These are phyloP conservation scores for Brachyistius frenatus DNA, from an alignment of 2,113 vertebrate genomes.

Conservation along the genomic window DNA sequence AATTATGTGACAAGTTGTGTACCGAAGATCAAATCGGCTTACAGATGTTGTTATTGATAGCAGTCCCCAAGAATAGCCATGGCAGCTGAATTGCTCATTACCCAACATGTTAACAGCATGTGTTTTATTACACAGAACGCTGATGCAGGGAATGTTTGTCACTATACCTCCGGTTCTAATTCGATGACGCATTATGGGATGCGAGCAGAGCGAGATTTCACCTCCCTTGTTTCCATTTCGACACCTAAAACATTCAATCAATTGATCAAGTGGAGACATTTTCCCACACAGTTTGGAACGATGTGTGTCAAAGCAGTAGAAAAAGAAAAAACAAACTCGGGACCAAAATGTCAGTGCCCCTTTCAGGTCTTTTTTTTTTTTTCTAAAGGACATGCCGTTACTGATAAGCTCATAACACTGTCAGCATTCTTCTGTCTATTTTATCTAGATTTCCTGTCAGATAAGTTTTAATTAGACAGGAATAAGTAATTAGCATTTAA, in stretches of 20 bases:
- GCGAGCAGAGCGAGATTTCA: not conserved
- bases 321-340: not conserved
- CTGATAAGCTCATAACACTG: slow-evolving; percentile 43
- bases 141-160: slow-evolving; percentile 44
- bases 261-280: not conserved
- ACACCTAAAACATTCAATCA: not conserved
- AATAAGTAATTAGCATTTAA: slow-evolving; percentile 37
- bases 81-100: slow-evolving; percentile 64
- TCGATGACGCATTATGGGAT: not conserved
- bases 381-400: not conserved
- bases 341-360: slow-evolving; percentile 26
- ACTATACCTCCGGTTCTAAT: not conserved
- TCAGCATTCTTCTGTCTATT: slow-evolving; percentile 42
- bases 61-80: slow-evolving; percentile 52
- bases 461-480: slow-evolving; percentile 53
- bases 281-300: not conserved
- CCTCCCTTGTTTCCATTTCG: slow-evolving; percentile 10
- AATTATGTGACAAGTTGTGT: slow-evolving; percentile 92
- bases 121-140: slow-evolving; percentile 32
- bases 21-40: slow-evolving; percentile 78
- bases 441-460: slow-evolving; percentile 35
- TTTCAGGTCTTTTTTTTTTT: slow-evolving; percentile 21
- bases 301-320: not conserved
- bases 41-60: slow-evolving; percentile 76
- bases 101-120: slow-evolving; percentile 46